These are phyloP conservation scores for Eidolon helvum DNA, from an alignment of 2,113 vertebrate species.

Conservation along the genomic window DNA sequence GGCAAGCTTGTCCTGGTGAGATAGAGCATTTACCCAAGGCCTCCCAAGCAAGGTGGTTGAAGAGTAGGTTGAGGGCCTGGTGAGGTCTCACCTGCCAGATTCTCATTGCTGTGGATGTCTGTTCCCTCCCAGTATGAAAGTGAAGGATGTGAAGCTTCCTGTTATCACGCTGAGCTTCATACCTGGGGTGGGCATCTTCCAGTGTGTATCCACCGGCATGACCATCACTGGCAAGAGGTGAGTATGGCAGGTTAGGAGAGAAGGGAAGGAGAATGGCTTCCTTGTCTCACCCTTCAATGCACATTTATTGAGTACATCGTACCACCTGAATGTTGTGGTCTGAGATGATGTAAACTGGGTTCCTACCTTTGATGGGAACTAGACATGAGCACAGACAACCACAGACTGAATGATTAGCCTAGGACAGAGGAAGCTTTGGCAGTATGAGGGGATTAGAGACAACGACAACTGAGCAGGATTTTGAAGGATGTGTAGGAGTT, in stretches of 20 bases:
- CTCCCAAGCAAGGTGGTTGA: background rate
- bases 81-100: background rate
- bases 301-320: background rate
- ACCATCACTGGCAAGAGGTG: constrained; percentile 76
- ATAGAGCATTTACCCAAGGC: background rate
- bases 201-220: constrained; percentile 43
- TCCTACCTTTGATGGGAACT: background rate
- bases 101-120: background rate
- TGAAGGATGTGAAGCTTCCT: constrained; percentile 21
- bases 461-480: background rate
- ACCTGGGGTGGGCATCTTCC: background rate
- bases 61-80: background rate
- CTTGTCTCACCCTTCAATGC: background rate
- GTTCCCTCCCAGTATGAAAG: constrained; percentile 67
- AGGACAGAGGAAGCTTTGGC: background rate
- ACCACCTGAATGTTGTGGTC: background rate
- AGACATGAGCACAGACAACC: background rate
- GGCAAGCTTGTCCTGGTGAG: background rate
- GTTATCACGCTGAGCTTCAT: background rate
- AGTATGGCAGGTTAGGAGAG: background rate
- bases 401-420: background rate
- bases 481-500: background rate
- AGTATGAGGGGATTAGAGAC: background rate
- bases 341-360: background rate
- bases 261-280: background rate